These are phyloP conservation scores for Drosophila sproati DNA, from an alignment of 1,140 invertebrate species.

Conservation along the genomic window DNA sequence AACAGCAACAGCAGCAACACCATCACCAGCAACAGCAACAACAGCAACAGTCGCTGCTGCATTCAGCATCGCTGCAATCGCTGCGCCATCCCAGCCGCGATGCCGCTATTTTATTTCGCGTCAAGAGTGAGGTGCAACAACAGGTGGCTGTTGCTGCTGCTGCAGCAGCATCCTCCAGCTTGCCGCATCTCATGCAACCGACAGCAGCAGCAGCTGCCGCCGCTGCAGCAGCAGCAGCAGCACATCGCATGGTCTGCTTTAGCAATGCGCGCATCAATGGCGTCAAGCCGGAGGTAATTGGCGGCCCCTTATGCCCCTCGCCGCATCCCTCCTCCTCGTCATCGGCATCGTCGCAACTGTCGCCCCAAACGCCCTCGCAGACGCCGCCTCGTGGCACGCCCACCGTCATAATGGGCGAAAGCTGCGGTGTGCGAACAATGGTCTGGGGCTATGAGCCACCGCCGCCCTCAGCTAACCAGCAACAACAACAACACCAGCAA, in stretches of 20 bases:
- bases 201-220: conserved; percentile 65
- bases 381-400: conserved; percentile 90
- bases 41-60: conserved; percentile 73
- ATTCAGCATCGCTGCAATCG: conserved; percentile 76
- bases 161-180: conserved; percentile 63
- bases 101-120: conserved; percentile 78
- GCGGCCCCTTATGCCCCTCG: conserved; percentile 87
- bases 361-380: conserved; percentile 87
- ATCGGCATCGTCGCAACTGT: conserved; percentile 82
- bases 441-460: conserved; percentile 89
- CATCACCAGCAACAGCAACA: conserved; percentile 82
- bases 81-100: conserved; percentile 78
- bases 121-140: conserved; percentile 83
- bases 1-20: conserved; percentile 39
- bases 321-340: conserved; percentile 84
- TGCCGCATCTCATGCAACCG: conserved; percentile 75
- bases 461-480: conserved; percentile 55
- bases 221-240: conserved; percentile 72
- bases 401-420: conserved; percentile 95
- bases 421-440: conserved; percentile 95
- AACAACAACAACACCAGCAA: conserved; percentile 52
- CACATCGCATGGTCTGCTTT: conserved; percentile 87
- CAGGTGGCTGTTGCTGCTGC: conserved; percentile 71
- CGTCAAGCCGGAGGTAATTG: conserved; percentile 91
- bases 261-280: conserved; percentile 89